Evolutionary conservation across 2,797 vertebrate genomes (phyloP), one percentile per base, ranked within the genome.

Genomic region (Syngnathus rostellatus): DNA sequence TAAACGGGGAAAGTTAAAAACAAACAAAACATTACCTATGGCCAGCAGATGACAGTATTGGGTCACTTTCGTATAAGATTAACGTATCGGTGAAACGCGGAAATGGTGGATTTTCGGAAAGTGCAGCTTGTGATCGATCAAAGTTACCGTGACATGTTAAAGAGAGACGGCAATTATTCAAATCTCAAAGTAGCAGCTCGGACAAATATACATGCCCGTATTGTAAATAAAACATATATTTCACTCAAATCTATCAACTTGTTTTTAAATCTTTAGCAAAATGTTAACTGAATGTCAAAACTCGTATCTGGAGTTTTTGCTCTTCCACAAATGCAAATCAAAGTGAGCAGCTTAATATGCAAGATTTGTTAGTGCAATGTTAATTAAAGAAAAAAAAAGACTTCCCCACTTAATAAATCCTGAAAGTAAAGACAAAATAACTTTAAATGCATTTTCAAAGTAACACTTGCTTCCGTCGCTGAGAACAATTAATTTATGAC

Each of bases 371-470:
- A 85, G 89, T 85, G 84, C 89, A 91, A 89, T 85, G 85, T 88
- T 62, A 91, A 92, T 91, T 91, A 59, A n/a, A 62, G 14, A 46
- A 90, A 89, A 89, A 43, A 16, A n/a, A 16, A 59, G 12, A n/a
- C n/a, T 87, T 78, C 88, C 88, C 85, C 83, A 89, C 31, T 91
- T 81, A 88, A 91, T 88, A 88, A 88, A 89, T 86, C 77, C 83
- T 59, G 87, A 89, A 81, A 87, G 82, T 84, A 37, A 76, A 75
- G 21, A 83, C 89, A 88, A 89, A 82, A 82, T 77, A 88, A 91
- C 85, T 91, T 91, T 85, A 87, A 89, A 90, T 88, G 82, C 85
- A 85, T 89, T 90, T 88, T 79, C 82, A 86, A 88, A 89, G 86
- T 88, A 89, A 31, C 85, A 86, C 83, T 88, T 86, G 89, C 87